These are phyloP conservation scores for Silurus lanzhouensis DNA, from an alignment of 2,797 vertebrate species.

Conservation along the genomic window DNA sequence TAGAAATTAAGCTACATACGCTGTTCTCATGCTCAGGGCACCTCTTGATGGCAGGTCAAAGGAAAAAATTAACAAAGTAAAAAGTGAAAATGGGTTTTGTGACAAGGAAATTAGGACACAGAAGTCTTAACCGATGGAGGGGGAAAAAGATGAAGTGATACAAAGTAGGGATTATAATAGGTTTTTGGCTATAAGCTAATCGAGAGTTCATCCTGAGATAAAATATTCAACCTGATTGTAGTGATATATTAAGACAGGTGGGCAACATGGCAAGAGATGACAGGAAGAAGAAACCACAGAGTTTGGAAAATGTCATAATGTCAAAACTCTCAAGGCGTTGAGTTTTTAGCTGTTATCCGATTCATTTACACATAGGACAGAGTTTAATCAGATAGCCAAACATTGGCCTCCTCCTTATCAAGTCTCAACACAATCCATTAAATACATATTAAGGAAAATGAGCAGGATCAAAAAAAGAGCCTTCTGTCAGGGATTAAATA, in stretches of 20 bases:
- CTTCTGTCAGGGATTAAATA: slow-evolving; percentile 7
- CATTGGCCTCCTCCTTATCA: neutral
- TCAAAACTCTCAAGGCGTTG: too few relatives aligned
- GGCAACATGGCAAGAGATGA: neutral
- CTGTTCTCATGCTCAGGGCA: neutral
- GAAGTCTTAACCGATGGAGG: neutral
- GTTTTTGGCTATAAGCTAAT: neutral
- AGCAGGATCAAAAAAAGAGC: neutral
- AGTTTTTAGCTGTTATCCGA: neutral
- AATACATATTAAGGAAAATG: neutral
- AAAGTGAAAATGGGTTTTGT: neutral
- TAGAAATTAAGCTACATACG: neutral
- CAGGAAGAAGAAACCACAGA: neutral
- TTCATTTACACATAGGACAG: neutral
- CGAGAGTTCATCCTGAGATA: neutral
- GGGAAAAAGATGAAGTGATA: neutral
- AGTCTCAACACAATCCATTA: neutral
- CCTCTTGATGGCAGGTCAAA: neutral
- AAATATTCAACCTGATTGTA: neutral
- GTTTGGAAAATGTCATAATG: neutral
- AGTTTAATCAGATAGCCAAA: neutral
- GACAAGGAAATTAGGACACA: neutral
- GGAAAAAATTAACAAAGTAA: neutral
- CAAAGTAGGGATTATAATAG: neutral
- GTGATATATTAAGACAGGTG: neutral